Evolutionary conservation across 2,888 invertebrate species (phyloP), one percentile per base, ranked within the genome.

Genomic region (Lasioglossum marginatum): DNA sequence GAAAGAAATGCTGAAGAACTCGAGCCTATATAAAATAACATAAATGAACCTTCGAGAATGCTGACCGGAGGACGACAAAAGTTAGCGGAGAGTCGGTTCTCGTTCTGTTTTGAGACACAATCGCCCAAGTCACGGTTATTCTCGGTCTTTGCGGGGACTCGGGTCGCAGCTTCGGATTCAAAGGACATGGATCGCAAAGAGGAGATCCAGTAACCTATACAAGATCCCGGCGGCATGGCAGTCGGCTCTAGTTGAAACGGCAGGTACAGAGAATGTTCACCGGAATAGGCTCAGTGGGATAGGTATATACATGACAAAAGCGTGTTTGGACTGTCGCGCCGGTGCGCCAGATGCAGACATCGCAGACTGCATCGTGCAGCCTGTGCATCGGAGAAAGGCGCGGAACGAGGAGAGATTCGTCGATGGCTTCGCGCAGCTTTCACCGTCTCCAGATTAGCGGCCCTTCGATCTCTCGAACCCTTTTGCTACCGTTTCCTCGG

Each of bases 321-420:
- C 89, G 71, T 93, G 92, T 93, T 93, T 93, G 92, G 88, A 88
- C 92, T 92, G n/a, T n/a, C n/a, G n/a, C n/a, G 91, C 88, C 87
- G 89, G 91, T 93, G 92, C 87, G 92, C 92, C 93, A 93, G 93
- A 93, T 93, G 52, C 23, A 52, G 52, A n/a, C 52, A 10, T 52
- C 52, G 92, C 88, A 87, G 6, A 31, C 12, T 40, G 80, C 60
- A 16, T 16, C 60, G 60, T 60, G 60, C 63, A 63, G 63, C 63
- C 63, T 27, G 68, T 79, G 60, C 68, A 43, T 27, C 70, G 74
- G 81, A 84, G 85, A 83, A 87, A 86, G 86, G 43, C 70, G 74
- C 43, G 70, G 40, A n/a, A 40, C 23, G 23, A 40, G 40, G 81
- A 71, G 14, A 90, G 89, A 91, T 91, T 89, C 89, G 84, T 87